Base-by-base conservation (phyloP, 2,113 vertebrate genomes). In the Cyphomyrus discorhynchus region DNA sequence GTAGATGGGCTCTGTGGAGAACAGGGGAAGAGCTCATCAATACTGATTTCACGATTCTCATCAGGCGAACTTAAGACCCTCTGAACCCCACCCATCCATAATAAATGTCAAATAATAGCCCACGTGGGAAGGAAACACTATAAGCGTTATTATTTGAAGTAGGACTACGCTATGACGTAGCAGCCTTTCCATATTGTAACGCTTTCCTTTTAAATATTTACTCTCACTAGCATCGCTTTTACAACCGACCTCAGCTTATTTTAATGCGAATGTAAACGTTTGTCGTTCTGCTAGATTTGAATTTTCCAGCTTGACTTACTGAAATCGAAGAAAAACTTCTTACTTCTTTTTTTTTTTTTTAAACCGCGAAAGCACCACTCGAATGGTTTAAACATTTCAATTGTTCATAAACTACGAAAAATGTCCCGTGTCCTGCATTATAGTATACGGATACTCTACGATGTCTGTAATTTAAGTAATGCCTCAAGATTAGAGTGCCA, bases 1-100 rank as follows among this genome's bases (percentile, higher is more conserved):
- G 21, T 99, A 99, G 94, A 99, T 94, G 0, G 98, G 98, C 93
- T 99, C 98, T 98, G 91, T 19, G 93, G 88, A 90, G 90, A 93
- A 89, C 49, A 89, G 92, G 88, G 89, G 91, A 87, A 92, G 91
- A 56, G 46, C 1, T 13, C 82, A 10, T 86, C 15, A 39, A 21
- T 47, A 45, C 19, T 84, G 19, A 84, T 47, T 11, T 27, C 21
- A 10, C 7, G 7, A 24, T 47, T 46, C 39, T 84, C 19, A 47
- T 3, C 82, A 47, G 82, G 82, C 47, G 82, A 84, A 84, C 42
- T n/a, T 47, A 11, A n/a, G 15, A 80, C 74, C 31, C 74, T 42
- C 74, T 42, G 62, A 70, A 70, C 62, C 62, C 9, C 9, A 70
- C 62, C 62, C n/a, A 66, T 0, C 9, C 62, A 70, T 70, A 31